Conservation (phyloP, 2,113 vertebrate genomes). For the Hystrix brachyura region DNA sequence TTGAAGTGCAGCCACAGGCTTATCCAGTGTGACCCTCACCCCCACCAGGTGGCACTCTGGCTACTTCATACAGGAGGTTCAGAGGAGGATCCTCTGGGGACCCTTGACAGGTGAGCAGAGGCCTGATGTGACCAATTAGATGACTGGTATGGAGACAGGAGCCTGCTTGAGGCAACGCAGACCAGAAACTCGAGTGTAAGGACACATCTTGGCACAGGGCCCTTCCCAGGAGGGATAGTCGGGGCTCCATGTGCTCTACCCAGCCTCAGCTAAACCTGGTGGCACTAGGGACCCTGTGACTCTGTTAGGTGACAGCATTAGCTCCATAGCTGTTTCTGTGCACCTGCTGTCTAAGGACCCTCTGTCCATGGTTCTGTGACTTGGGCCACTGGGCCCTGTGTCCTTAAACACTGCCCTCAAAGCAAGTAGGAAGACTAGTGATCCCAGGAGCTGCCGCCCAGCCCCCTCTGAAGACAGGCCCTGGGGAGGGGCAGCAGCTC, state of each 20-base stretch:
- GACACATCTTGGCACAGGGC: not conserved
- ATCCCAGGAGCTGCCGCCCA: no score
- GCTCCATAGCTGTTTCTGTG: not conserved
- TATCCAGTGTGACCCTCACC: not conserved
- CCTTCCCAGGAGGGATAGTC: not conserved
- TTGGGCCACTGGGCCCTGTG: not conserved
- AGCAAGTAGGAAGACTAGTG: not conserved
- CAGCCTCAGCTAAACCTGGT: not conserved
- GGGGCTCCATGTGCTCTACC: not conserved
- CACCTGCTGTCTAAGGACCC: not conserved
- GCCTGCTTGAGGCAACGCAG: not conserved
- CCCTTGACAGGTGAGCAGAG: not conserved
- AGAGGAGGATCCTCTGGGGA: not conserved
- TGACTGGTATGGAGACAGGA: not conserved
- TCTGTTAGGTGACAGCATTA: not conserved
- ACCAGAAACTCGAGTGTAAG: not conserved
- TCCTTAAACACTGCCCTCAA: not conserved
- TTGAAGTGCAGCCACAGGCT: not conserved
- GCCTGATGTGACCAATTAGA: not conserved
- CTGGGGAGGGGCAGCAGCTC: not conserved
- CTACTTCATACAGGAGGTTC: rapidly evolving
- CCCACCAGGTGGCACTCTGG: not conserved
- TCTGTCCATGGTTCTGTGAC: not conserved
- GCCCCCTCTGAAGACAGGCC: not conserved
- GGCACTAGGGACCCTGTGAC: not conserved